These are phyloP conservation scores for Drosophila siamana DNA, from an alignment of 2,888 invertebrate species.

Conservation along the genomic window DNA sequence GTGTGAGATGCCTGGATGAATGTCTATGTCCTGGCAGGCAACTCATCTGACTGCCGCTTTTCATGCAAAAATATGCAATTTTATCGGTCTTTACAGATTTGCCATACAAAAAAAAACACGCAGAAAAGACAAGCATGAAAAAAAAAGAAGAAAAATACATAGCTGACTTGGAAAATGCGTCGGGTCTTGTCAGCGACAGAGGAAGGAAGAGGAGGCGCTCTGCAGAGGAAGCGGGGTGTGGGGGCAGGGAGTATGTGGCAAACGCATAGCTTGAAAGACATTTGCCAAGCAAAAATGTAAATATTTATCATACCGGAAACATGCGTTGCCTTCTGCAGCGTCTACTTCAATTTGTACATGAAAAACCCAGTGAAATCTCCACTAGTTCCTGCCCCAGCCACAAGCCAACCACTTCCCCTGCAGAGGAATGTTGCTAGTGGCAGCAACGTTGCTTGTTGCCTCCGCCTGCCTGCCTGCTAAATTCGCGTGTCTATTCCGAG, in stretches of 20 bases:
- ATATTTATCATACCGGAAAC: constrained; percentile 77
- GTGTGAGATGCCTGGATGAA: constrained; percentile 59
- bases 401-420: not conserved
- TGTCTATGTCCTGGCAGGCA: constrained; percentile 39
- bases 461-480: no score
- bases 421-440: constrained; percentile 35
- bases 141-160: constrained; percentile 34
- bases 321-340: constrained; percentile 47
- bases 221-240: not conserved
- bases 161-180: constrained; percentile 40
- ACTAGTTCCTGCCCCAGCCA: not conserved
- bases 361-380: constrained; percentile 21
- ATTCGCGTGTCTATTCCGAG: not conserved
- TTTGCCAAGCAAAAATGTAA: constrained; percentile 77
- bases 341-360: constrained; percentile 61
- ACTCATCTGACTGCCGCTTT: constrained; percentile 33
- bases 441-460: constrained; percentile 9
- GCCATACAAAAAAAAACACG: constrained; percentile 26
- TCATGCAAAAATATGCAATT: constrained; percentile 80
- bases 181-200: not conserved
- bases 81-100: constrained; percentile 82
- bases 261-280: constrained; percentile 67
- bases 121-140: constrained; percentile 5
- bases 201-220: not conserved
- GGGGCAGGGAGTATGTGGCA: not conserved